Percentiles rank a stretch among this genome's conserved stretches.
Conservation (phyloP, 2,888 invertebrate species). For the Odontocolon sp. region DNA sequence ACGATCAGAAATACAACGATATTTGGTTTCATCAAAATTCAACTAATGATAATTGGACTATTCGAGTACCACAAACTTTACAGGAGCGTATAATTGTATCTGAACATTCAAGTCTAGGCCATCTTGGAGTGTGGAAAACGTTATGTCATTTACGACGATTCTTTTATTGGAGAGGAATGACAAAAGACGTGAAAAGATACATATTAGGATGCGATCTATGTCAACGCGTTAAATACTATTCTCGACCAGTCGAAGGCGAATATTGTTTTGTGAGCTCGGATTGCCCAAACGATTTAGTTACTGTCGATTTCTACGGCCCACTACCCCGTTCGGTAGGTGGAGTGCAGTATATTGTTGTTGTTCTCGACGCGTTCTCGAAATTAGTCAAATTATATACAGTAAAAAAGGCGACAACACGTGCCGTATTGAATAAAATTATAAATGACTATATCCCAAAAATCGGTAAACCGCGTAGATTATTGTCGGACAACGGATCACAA, state of each 20-base stretch:
- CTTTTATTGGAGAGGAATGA: conserved; percentile 13
- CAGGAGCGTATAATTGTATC: background rate
- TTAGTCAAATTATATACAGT: conserved; percentile 53
- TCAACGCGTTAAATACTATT: conserved; percentile 21
- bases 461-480: conserved; percentile 58
- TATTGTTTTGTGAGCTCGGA: background rate
- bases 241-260: background rate
- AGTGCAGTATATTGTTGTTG: conserved; percentile 32
- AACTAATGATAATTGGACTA: no score
- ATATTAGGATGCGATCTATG: conserved; percentile 14
- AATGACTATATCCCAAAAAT: conserved; percentile 23
- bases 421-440: conserved; percentile 21
- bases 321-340: background rate
- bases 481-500: conserved; percentile 69
- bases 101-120: conserved; percentile 45
- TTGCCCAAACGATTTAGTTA: no score
- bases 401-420: conserved; percentile 59
- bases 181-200: no score
- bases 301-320: conserved; percentile 38
- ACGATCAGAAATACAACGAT: no score
- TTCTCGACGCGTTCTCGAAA: no score
- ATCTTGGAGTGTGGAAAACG: conserved; percentile 32
- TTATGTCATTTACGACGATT: background rate
- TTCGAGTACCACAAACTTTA: background rate
- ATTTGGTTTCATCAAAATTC: no score